Conservation (phyloP, 2,113 vertebrate species). For the Heterochromis multidens region DNA sequence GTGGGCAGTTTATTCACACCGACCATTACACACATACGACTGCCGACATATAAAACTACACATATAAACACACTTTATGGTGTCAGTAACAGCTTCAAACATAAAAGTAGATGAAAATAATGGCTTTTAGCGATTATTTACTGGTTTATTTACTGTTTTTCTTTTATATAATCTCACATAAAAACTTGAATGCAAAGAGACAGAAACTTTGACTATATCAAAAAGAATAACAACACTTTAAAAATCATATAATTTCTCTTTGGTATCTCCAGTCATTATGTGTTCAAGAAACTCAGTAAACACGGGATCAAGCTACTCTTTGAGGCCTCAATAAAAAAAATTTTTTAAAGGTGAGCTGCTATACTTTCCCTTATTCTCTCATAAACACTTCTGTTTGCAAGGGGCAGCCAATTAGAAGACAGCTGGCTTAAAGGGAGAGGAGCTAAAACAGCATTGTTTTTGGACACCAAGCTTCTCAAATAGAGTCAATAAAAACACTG, state of each 20-base stretch:
- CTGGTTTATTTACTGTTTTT: background rate
- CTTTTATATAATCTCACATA: background rate
- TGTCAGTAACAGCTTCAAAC: background rate
- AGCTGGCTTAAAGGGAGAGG: background rate
- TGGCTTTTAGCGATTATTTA: background rate
- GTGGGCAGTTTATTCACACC: conserved; percentile 22
- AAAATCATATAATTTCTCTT: background rate
- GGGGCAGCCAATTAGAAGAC: background rate
- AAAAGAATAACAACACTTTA: background rate
- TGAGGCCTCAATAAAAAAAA: too few species aligned
- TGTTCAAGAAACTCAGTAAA: background rate
- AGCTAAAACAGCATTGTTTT: background rate
- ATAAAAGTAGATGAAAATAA: background rate
- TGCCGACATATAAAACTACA: background rate
- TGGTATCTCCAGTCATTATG: background rate
- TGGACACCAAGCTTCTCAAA: background rate
- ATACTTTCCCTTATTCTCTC: too few species aligned
- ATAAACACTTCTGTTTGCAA: background rate
- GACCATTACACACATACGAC: background rate
- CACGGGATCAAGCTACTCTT: background rate
- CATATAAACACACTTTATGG: background rate
- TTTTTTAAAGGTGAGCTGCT: too few species aligned
- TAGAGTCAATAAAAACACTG: background rate
- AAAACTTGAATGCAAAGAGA: too few species aligned
- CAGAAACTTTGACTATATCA: too few species aligned